Conservation (phyloP, 2,888 invertebrate species). For the Epirrita christyi region DNA sequence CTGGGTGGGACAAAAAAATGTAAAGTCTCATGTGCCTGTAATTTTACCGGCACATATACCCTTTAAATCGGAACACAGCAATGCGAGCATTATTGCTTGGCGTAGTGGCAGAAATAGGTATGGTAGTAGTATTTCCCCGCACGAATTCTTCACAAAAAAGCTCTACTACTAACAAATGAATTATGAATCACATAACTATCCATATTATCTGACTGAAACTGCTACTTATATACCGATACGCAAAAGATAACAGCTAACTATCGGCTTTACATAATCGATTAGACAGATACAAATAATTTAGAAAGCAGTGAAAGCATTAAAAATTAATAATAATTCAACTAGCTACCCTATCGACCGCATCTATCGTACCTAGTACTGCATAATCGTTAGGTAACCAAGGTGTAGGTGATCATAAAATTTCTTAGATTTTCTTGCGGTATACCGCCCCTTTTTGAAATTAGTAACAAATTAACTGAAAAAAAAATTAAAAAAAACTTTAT, state of each 20-base stretch:
- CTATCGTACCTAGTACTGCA: constrained; percentile 20
- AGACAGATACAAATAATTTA: constrained; percentile 30
- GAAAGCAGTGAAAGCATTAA: constrained; percentile 42
- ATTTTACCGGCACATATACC: too few species aligned
- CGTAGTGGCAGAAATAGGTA: too few species aligned
- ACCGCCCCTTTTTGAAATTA: too few species aligned
- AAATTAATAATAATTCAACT: constrained; percentile 34
- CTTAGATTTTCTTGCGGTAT: not conserved
- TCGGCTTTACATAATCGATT: constrained; percentile 34
- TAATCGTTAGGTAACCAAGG: constrained; percentile 31
- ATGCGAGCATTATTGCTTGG: too few species aligned
- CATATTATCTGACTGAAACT: not conserved
- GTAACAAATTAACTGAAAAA: too few species aligned
- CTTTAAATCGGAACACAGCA: too few species aligned
- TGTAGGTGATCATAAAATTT: constrained; percentile 11
- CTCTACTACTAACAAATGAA: too few species aligned
- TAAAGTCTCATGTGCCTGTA: too few species aligned
- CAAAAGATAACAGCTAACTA: constrained; percentile 25
- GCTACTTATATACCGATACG: constrained; percentile 3
- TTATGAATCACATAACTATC: not conserved
- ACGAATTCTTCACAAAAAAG: too few species aligned
- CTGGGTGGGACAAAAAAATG: too few species aligned
- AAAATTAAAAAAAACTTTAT: too few species aligned
- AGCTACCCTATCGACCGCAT: constrained; percentile 32
- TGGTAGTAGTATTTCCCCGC: too few species aligned